Evolutionary conservation across 2,888 invertebrate species (phyloP).

Genomic region (Priocnemis perturbator): DNA sequence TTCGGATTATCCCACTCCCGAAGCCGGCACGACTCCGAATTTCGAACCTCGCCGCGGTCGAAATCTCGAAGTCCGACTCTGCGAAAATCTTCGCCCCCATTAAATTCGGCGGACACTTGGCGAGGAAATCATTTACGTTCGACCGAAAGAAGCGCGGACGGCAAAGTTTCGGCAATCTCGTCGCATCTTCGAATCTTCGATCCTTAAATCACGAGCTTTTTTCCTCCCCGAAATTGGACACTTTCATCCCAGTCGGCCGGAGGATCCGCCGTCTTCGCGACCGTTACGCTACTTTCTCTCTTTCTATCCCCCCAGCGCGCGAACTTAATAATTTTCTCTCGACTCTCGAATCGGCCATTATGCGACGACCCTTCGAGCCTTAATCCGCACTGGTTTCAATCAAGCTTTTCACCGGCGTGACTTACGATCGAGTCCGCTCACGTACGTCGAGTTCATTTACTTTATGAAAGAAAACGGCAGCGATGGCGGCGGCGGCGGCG

Average conservation of each 20-base stretch:
- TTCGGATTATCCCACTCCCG: conserved; percentile 63
- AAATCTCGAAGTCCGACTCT: conserved; percentile 29
- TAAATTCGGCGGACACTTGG: not conserved
- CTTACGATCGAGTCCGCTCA: conserved; percentile 60
- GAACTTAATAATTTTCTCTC: conserved; percentile 21
- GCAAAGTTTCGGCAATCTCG: too few species aligned
- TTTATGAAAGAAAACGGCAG: conserved; percentile 57
- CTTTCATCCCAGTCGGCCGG: not conserved
- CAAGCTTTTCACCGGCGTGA: conserved; percentile 37
- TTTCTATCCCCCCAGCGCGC: not conserved
- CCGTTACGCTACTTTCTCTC: too few species aligned
- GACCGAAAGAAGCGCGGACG: not conserved
- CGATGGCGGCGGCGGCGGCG: conserved; percentile 6
- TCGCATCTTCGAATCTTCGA: not conserved
- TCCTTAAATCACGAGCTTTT: conserved; percentile 12
- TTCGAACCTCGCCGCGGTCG: conserved; percentile 24
- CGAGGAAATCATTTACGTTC: not conserved
- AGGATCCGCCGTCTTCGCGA: not conserved
- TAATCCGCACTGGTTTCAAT: conserved; percentile 38
- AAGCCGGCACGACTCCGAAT: conserved; percentile 47
- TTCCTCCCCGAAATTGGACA: not conserved
- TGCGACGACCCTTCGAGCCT: conserved; percentile 19
- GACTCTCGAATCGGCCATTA: conserved; percentile 23
- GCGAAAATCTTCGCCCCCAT: conserved; percentile 14
- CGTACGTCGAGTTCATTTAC: conserved; percentile 65